Evolutionary conservation across 2,113 vertebrate genomes (phyloP).

Genomic region (Aramus guarauna): DNA sequence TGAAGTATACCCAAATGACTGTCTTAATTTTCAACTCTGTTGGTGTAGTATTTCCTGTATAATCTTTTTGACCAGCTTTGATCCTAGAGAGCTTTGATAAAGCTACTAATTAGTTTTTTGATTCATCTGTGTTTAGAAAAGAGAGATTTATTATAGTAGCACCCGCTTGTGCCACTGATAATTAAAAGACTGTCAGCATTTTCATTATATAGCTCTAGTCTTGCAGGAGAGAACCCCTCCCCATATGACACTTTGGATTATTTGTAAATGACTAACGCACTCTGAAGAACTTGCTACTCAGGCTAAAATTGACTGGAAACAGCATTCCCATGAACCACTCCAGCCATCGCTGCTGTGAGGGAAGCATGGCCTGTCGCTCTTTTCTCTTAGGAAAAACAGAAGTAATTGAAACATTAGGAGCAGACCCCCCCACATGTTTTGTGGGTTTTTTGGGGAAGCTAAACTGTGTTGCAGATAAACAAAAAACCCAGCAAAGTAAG

Average conservation of each 20-base stretch:
- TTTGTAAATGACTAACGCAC: background rate
- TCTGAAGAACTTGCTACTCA: background rate
- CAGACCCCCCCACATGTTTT: background rate
- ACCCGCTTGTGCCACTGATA: background rate
- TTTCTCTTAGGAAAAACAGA: background rate
- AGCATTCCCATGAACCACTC: background rate
- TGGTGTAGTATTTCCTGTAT: background rate
- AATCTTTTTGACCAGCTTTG: slow-evolving; percentile 56
- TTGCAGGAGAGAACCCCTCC: background rate
- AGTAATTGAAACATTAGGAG: background rate
- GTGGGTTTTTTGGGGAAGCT: background rate
- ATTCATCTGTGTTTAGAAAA: slow-evolving; percentile 47
- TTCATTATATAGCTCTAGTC: background rate
- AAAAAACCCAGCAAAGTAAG: background rate
- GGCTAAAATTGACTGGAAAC: background rate
- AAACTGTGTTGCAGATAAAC: background rate
- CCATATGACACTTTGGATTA: background rate
- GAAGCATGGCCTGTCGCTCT: rapidly evolving
- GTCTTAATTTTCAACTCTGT: background rate
- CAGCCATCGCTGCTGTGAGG: background rate
- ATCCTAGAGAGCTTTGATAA: slow-evolving; percentile 50
- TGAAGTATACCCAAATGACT: background rate
- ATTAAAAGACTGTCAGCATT: slow-evolving; percentile 45
- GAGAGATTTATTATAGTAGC: slow-evolving; percentile 47
- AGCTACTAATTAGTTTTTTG: slow-evolving; percentile 60